Conservation (phyloP, 1,140 invertebrate species). For the Tigriopus japonicus region DNA sequence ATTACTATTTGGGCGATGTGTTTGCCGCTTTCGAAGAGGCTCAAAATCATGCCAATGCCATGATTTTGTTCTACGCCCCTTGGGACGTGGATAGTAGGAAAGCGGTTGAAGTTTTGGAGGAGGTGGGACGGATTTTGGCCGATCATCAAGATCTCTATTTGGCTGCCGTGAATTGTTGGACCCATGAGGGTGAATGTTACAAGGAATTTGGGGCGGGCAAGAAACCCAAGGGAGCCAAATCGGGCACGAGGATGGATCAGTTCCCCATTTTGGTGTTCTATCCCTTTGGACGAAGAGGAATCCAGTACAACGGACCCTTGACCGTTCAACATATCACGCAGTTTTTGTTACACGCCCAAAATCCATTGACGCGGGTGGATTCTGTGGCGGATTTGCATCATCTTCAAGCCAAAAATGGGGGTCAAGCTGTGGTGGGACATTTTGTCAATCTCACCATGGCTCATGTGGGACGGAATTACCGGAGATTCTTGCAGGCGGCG, state of each 20-base stretch:
- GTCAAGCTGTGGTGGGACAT: not conserved
- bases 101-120: not conserved
- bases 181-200: not conserved
- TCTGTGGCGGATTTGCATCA: not conserved
- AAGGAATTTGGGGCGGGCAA: not conserved
- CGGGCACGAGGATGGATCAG: not conserved
- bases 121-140: not conserved
- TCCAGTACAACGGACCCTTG: not conserved
- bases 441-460: not conserved
- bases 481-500: not conserved
- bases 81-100: not conserved
- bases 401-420: not conserved
- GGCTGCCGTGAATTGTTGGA: not conserved
- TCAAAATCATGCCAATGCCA: not conserved
- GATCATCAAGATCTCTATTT: not conserved
- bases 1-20: not conserved
- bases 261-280: not conserved
- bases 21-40: not conserved
- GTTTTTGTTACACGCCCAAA: not conserved
- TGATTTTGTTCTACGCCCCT: not conserved
- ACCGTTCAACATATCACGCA: not conserved
- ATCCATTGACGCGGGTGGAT: not conserved
- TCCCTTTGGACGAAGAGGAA: not conserved
- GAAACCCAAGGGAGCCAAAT: not conserved
- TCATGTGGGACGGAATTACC: not conserved